Evolutionary conservation across 2,888 invertebrate genomes (phyloP).

Genomic region (Pristionchus maxplancki): DNA sequence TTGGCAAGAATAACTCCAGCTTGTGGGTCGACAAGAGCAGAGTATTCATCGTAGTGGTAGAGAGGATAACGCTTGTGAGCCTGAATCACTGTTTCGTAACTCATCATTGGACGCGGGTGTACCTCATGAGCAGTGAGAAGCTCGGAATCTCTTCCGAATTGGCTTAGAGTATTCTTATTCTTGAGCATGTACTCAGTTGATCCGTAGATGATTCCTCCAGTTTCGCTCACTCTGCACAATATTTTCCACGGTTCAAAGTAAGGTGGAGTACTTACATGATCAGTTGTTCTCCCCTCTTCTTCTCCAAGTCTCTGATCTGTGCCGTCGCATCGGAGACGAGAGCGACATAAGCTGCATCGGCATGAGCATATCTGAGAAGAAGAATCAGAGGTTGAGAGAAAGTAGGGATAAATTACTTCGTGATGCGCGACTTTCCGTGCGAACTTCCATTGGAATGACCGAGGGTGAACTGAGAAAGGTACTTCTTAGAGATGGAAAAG

Average conservation of each 20-base stretch:
- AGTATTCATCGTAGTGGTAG: constrained; percentile 28
- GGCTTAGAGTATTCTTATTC: background rate
- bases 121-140: background rate
- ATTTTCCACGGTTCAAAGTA: background rate
- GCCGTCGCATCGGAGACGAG: constrained; percentile 14
- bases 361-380: constrained; percentile 26
- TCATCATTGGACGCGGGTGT: no score
- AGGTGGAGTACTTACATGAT: background rate
- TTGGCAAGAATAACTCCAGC: constrained; percentile 49
- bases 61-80: constrained; percentile 41
- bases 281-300: constrained; percentile 47
- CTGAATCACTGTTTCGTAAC: no score
- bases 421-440: constrained; percentile 49
- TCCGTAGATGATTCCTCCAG: background rate
- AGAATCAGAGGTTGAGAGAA: background rate
- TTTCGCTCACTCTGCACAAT: background rate
- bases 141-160: background rate
- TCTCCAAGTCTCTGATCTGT: constrained; percentile 46
- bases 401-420: background rate
- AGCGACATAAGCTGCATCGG: background rate
- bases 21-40: constrained; percentile 39
- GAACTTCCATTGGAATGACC: constrained; percentile 50
- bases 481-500: background rate
- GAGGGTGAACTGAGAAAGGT: constrained; percentile 6
- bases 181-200: background rate